A percentile compares a stretch with the other conserved stretches of the same genome.
phyloP scores from a whole-genome alignment of 2,113 vertebrate genomes.

The Puma concolor region DNA sequence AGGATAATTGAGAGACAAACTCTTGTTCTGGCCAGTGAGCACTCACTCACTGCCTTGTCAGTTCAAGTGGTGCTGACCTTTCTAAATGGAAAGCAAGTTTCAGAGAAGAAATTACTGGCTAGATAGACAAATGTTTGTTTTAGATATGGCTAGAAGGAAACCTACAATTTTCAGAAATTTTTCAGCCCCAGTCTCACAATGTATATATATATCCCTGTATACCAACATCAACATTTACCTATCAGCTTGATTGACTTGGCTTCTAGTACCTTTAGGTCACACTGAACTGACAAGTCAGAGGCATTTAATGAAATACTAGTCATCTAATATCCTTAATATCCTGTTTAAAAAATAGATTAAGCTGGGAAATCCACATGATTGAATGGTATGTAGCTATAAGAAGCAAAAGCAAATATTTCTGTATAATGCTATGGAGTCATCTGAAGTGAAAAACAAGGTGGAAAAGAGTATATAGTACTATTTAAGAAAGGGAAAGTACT shows the following conservation, averaged over 20 bases:
- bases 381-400: background rate
- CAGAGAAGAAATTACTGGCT: background rate
- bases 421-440: background rate
- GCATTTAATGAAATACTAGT: background rate
- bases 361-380: background rate
- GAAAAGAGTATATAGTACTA: background rate
- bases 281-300: background rate
- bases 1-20: background rate
- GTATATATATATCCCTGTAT: background rate
- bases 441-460: background rate
- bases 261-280: background rate
- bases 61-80: background rate
- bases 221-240: background rate
- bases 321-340: background rate
- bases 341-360: conserved; percentile 14
- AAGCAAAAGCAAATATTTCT: background rate
- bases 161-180: background rate
- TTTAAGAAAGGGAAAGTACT: conserved; percentile 8
- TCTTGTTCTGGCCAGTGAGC: background rate
- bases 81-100: background rate
- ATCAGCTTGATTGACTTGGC: background rate
- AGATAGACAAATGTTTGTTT: background rate
- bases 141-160: background rate
- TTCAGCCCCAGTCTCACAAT: background rate
- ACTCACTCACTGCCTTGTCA: background rate